Evolutionary conservation across 1,140 invertebrate genomes (phyloP).

Genomic region (Popillia japonica): DNA sequence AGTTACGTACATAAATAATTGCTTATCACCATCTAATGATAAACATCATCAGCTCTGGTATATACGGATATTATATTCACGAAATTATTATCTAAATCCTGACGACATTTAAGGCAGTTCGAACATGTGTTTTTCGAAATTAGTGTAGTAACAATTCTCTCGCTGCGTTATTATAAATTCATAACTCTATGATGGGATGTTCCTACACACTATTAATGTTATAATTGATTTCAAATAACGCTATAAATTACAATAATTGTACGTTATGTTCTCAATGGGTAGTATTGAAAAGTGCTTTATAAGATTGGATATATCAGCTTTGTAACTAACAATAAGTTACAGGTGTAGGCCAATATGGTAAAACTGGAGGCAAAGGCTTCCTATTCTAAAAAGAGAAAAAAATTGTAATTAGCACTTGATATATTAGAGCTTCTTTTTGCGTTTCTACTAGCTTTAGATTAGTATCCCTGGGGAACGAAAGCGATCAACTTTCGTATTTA

Average conservation of each 20-base stretch:
- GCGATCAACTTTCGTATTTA: no score
- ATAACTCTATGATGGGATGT: not conserved
- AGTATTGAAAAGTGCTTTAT: no score
- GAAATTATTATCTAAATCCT: not conserved
- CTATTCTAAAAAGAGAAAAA: no score
- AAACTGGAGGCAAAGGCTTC: no score
- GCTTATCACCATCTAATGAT: conserved; percentile 25
- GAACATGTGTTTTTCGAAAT: not conserved
- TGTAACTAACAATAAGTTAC: not conserved
- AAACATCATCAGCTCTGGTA: not conserved
- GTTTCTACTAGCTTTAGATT: no score
- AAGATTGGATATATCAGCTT: not conserved
- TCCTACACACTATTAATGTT: not conserved
- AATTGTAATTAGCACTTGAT: no score
- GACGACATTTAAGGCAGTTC: not conserved
- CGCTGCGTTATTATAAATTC: not conserved
- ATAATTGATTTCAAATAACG: not conserved
- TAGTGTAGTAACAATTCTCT: not conserved
- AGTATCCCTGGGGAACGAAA: no score
- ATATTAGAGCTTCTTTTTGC: no score
- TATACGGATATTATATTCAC: not conserved
- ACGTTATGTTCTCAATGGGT: not conserved
- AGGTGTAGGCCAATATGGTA: not conserved
- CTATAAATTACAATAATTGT: not conserved
- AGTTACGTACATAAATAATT: conserved; percentile 11